Conservation (phyloP, 2,113 vertebrate genomes). For the Nerophis ophidion region DNA sequence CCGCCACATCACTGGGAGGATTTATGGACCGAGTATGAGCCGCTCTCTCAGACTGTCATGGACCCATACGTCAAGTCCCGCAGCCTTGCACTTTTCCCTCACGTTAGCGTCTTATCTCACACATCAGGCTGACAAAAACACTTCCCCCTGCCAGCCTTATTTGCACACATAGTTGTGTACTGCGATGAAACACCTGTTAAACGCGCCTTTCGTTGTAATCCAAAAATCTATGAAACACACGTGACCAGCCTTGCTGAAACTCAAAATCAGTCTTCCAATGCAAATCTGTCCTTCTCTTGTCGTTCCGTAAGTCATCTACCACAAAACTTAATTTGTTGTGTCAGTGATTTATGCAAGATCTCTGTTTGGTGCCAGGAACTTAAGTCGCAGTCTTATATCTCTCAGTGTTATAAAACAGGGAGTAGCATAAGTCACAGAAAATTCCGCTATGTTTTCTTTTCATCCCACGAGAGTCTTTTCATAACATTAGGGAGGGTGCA, state of each 20-base stretch:
- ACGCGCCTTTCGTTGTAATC: constrained; percentile 21
- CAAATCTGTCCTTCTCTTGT: constrained; percentile 51
- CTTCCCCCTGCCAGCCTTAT: neutral
- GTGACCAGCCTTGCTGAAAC: constrained; percentile 45
- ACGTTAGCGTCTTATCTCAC: constrained; percentile 48
- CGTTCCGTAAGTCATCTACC: constrained; percentile 59
- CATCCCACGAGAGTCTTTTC: constrained; percentile 4
- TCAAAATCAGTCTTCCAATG: constrained; percentile 51
- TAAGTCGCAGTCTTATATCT: constrained; percentile 20
- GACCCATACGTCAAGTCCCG: constrained; percentile 41
- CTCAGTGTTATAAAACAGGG: constrained; percentile 24
- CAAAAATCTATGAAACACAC: constrained; percentile 26
- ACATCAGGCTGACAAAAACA: constrained; percentile 31
- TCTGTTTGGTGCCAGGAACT: constrained; percentile 32
- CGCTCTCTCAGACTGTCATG: constrained; percentile 24
- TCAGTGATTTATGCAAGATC: constrained; percentile 56
- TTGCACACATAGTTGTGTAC: neutral
- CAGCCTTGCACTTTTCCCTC: constrained; percentile 34
- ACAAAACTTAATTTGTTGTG: constrained; percentile 58
- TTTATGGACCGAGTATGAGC: constrained; percentile 32
- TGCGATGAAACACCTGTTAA: constrained; percentile 14
- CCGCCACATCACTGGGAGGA: constrained; percentile 23
- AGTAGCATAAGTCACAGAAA: constrained; percentile 5
- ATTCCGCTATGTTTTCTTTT: constrained; percentile 9
- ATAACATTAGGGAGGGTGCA: neutral